Base-by-base conservation (phyloP, 2,888 invertebrate genomes). In the Drosophila buzzatii region DNA sequence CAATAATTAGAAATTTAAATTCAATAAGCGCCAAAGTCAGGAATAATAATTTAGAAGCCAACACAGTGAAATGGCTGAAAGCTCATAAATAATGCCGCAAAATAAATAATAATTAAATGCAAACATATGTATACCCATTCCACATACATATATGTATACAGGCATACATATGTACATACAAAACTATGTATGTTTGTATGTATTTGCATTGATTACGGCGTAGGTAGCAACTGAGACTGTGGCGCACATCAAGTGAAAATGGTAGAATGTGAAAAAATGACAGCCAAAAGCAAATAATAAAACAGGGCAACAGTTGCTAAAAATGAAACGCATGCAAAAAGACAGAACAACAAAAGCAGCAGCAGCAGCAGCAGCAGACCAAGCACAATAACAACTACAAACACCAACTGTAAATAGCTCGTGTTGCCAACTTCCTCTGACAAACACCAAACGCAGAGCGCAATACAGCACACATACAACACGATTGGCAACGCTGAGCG, bases 1-100 rank as follows among this genome's bases (percentile, higher is more conserved):
- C 1, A 63, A 52, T 85, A 85, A 84, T 84, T 83, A 70, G 62
- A 83, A 79, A 83, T 86, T 86, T 77, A 74, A 83, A 83, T 83
- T 83, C 84, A 64, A 61, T 59, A 70, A 68, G 71, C 85, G 69
- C 63, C 44, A 51, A 79, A 57, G 66, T 57, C 83, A 72, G 60
- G 62, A 72, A 68, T 70, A 69, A 85, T 83, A 42, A 70, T 39
- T 39, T 39, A 39, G 37, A 39, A 39, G 14, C 37, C 37, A 39
- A 39, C 31, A 16, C 52, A 33, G 42, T 39, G 31, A 73, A 76
- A 33, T 53, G 47, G 57, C 61, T 53, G 51, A 70, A 73, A 47
- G 76, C 79, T 69, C 71, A 85, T 79, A 83, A 85, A 81, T 60
- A 79, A 76, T 56, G 57, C 64, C 58, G 39, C 56, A 67, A 72